Base-by-base conservation (phyloP, 2,888 invertebrate genomes). In the Acanthopleura granulata region DNA sequence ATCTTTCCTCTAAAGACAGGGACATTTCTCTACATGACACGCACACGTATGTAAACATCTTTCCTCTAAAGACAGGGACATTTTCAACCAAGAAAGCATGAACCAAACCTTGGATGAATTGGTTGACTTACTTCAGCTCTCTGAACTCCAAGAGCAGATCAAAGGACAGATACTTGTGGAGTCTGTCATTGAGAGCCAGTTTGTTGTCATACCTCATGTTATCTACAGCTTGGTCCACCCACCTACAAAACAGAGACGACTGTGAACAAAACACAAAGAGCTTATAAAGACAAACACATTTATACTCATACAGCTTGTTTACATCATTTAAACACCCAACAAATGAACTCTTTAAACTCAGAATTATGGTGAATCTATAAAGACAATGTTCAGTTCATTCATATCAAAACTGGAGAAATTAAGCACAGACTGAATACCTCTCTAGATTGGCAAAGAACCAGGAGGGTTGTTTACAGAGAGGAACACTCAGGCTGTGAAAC, bases 391-490 rank as follows among this genome's bases (percentile, higher is more conserved):
- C n/a, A n/a, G n/a, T n/a, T n/a, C n/a, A n/a, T n/a, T n/a, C n/a
- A n/a, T n/a, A n/a, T 40, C 9, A 40, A 9, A 40, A 40, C 40
- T 40, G 40, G 40, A 6, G 40, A 40, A 40, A 40, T 40, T 3
- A 6, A 40, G 40, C 9, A 40, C 40, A 40, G 40, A 9, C 40
- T 40, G 9, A 40, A 9, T 57, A 57, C 57, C 57, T 22, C 22
- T 22, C 57, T n/a, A 57, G 18, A 22, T 18, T 57, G 3, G 57
- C 18, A 12, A 57, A 57, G 57, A 57, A 22, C 57, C 57, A 57
- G 75, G 94, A 94, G 0, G 99, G 98, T 85, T 97, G 97, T 91
- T 99, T 99, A 83, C 95, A 95, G 80, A 99, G 93, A 0, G 99
- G 99, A 80, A 99, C 96, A 75, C 91, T 89, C 92, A 99, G 94